Conservation (phyloP, 2,113 vertebrate genomes). For the Heterocephalus glaber region DNA sequence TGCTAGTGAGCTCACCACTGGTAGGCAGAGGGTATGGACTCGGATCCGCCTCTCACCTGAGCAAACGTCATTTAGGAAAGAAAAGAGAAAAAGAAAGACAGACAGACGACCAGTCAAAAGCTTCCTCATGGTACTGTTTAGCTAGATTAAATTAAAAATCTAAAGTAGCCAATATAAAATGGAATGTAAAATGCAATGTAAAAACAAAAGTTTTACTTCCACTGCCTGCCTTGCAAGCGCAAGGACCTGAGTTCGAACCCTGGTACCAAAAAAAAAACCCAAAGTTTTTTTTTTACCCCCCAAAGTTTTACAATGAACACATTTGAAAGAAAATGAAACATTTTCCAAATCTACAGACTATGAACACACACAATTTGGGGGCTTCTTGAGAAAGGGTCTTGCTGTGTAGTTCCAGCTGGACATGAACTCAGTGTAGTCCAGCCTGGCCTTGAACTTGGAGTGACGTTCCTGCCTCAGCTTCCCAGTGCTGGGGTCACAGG, state of each 20-base stretch:
- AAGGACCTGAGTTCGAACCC: too few species aligned
- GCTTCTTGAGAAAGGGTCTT: background rate
- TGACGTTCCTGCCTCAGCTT: background rate
- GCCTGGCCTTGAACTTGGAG: background rate
- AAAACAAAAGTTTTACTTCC: too few species aligned
- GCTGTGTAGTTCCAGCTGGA: background rate
- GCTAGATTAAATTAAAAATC: background rate
- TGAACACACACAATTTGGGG: background rate
- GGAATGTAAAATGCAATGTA: background rate
- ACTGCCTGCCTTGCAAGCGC: too few species aligned
- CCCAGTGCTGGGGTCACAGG: background rate
- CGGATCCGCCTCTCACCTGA: conserved; percentile 96
- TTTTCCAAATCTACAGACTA: background rate
- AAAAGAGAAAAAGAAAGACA: too few species aligned
- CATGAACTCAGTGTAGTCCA: background rate
- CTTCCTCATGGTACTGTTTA: background rate
- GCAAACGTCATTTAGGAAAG: background rate
- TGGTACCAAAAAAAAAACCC: too few species aligned
- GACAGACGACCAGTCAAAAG: background rate
- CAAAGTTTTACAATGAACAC: background rate
- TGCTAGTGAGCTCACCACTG: conserved; percentile 93
- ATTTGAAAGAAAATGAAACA: conserved; percentile 41
- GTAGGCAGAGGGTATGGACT: conserved; percentile 96
- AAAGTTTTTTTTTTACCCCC: too few species aligned
- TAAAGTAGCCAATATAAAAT: background rate